Evolutionary conservation across 2,888 invertebrate species (phyloP), one percentile per base, ranked within the genome.

Genomic region (Dermolepida albohirtum): DNA sequence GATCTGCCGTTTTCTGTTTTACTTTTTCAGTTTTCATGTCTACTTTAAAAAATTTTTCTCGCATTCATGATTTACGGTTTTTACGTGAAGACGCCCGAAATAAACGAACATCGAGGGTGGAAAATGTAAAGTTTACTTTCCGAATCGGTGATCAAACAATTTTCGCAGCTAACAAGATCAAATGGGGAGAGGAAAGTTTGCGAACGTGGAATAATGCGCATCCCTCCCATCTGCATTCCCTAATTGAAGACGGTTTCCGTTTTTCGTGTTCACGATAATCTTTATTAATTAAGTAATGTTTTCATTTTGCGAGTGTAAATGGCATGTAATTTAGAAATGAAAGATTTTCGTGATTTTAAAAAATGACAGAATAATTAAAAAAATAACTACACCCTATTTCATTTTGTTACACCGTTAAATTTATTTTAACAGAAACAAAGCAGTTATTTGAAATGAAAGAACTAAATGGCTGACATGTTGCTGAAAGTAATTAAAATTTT

Each of bases 141-240:
- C 81, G 79, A 81, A 80, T 80, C 82, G 80, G 78, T 79, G 83
- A 83, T 83, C 83, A 83, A 83, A 83, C 83, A 83, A 82, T 83
- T 83, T 83, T 79, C 81, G 78, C 78, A 77, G 78, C 79, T 83
- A 83, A 83, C 82, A 79, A 83, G 82, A 83, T 83, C 81, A 79
- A 70, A 73, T 70, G 62, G 63, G 69, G 65, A 63, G 66, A 66
- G 69, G 65, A 51, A 47, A 39, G 55, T 44, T 52, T 49, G 40
- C 39, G 52, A 54, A 43, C 49, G 39, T 50, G 50, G n/a, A 44
- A 17, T 43, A 16, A 49, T 17, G 34, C 6, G 17, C 22, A 52
- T 43, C 40, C 67, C 55, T 47, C 57, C 71, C 71, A 74, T 71
- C 71, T 74, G 71, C 75, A 77, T 78, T 74, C 73, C 66, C 74